Percentiles rank a stretch among this genome's conserved stretches.
These are phyloP conservation scores for Vesta saturnalis DNA, from an alignment of 2,888 invertebrate genomes.

Conservation along the genomic window DNA sequence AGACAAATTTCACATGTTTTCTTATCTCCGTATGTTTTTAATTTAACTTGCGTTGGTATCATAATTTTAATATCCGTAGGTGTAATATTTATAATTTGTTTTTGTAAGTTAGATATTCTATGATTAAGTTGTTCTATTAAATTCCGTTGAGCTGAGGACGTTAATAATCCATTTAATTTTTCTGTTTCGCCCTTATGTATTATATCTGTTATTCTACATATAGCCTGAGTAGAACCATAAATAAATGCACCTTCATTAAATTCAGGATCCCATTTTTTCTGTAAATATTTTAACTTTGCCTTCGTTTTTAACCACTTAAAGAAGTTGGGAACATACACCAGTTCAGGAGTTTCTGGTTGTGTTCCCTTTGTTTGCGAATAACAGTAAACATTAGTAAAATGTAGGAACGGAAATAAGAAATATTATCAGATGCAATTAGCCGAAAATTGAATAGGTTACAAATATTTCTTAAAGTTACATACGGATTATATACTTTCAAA, in stretches of 20 bases:
- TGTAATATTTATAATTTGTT: conserved; percentile 53
- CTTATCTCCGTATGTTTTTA: conserved; percentile 40
- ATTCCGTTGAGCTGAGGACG: conserved; percentile 48
- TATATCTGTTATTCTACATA: conserved; percentile 59
- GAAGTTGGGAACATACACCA: conserved; percentile 59
- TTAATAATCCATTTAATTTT: conserved; percentile 53
- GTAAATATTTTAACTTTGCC: conserved; percentile 56
- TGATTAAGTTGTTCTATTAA: conserved; percentile 51
- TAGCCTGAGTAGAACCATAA: conserved; percentile 56
- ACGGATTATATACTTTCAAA: conserved; percentile 10
- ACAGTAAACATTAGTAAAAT: too few species aligned
- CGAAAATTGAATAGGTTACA: not conserved
- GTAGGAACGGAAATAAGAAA: not conserved
- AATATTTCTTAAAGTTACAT: not conserved
- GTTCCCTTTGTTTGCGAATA: not conserved
- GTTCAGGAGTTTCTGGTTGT: conserved; percentile 49
- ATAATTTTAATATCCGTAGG: conserved; percentile 60
- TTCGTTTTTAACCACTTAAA: conserved; percentile 59
- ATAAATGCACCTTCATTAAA: conserved; percentile 62
- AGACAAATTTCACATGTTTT: conserved; percentile 53
- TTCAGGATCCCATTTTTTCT: conserved; percentile 59
- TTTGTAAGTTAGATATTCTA: conserved; percentile 53
- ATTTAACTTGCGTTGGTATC: conserved; percentile 55
- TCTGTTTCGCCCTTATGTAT: conserved; percentile 54
- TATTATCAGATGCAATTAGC: not conserved